Base-by-base conservation (phyloP, 2,113 vertebrate species). In the Carollia perspicillata region DNA sequence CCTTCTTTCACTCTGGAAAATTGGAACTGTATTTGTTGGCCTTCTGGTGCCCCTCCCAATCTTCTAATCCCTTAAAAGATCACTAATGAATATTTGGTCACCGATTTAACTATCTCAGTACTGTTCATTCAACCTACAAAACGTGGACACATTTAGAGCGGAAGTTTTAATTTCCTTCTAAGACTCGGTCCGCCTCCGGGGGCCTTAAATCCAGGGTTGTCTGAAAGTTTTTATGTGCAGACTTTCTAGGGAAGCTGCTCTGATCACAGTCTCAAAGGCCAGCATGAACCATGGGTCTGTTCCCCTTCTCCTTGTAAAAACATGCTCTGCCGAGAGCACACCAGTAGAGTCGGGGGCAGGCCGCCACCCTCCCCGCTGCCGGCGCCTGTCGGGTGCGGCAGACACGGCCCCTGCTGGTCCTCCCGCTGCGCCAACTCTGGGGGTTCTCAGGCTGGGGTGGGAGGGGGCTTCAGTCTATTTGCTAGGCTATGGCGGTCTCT, bases 1-100 rank as follows among this genome's bases (percentile, higher is more conserved):
- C 35, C 37, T 78, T 92, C 55, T 90, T 94, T 88, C 28, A 96
- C 35, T 92, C 87, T 80, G 84, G 93, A 95, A 95, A 95, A 90
- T 4, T 79, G 72, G 77, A 91, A 93, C 84, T 93, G 66, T 55
- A 93, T 91, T 47, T 88, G 69, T 89, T 83, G 90, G 78, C 60
- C 65, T 93, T 83, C 63, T 63, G 85, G 81, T 37, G 20, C 13
- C 66, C 60, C 13, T 37, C 37, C 33, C 79, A 47, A 33, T 33
- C 10, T 66, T 42, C 71, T 75, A 85, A 92, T 49, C 90, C 47
- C 47, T 89, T 63, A 75, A 81, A 79, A 35, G 55, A 74, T 40
- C 47, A 55, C 3, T 6, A 84, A 84, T 58, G 77, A 77, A 22
- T 60, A 78, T 17, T 14, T 95, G 66, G 35, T 49, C 20, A 69